Percentiles rank a stretch among this genome's conserved stretches.
These are phyloP conservation scores for Oreochromis tanganicae DNA, from an alignment of 2,113 vertebrate genomes.

Conservation along the genomic window DNA sequence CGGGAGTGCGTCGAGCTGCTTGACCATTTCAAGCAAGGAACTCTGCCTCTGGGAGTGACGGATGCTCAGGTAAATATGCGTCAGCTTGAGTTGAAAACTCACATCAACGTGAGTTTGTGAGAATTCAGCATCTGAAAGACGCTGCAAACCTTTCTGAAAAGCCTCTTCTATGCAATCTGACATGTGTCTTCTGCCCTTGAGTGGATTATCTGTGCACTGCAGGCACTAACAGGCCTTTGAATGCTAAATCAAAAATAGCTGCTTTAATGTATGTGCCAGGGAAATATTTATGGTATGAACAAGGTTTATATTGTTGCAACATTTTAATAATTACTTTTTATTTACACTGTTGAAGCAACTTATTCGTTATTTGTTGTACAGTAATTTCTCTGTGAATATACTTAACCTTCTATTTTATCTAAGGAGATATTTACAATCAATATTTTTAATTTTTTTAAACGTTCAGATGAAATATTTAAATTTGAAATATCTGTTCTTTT, in stretches of 20 bases:
- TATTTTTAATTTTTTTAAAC: accelerated
- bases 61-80: slow-evolving; percentile 76
- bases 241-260: not conserved
- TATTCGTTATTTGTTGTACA: not conserved
- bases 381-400: not conserved
- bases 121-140: not conserved
- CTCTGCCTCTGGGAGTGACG: slow-evolving; percentile 77
- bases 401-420: not conserved
- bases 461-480: not conserved
- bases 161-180: not conserved
- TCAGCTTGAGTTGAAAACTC: not conserved
- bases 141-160: not conserved
- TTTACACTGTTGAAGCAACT: not conserved
- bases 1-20: slow-evolving; percentile 82
- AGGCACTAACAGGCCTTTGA: not conserved
- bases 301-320: accelerated
- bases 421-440: not conserved
- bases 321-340: not conserved
- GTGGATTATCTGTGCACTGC: not conserved
- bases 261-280: not conserved
- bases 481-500: not conserved
- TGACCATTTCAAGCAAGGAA: slow-evolving; percentile 79
- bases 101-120: not conserved
- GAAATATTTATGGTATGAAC: not conserved
- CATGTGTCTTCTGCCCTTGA: not conserved